These are phyloP conservation scores for Brachypteracias leptosomus DNA, from an alignment of 2,113 vertebrate genomes.

Conservation along the genomic window DNA sequence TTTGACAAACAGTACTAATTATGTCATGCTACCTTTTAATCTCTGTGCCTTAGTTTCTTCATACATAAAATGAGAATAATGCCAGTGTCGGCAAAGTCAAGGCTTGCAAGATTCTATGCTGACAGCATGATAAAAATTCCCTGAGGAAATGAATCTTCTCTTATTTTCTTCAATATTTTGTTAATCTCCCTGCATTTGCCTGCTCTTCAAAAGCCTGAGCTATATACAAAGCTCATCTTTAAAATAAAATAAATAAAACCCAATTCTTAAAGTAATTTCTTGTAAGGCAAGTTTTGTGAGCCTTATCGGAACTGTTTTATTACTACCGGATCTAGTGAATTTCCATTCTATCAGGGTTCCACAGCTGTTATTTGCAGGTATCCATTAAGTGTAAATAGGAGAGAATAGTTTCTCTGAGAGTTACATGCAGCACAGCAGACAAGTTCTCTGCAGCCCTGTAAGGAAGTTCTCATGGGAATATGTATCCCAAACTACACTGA, in stretches of 20 bases:
- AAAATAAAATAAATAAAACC: not conserved
- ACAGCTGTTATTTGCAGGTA: not conserved
- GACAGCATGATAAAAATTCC: not conserved
- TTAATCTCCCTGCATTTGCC: not conserved
- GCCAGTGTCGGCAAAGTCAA: not conserved
- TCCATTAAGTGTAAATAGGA: not conserved
- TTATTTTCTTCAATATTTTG: not conserved
- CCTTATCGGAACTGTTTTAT: not conserved
- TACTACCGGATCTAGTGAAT: not conserved
- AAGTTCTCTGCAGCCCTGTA: not conserved
- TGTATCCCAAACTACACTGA: not conserved
- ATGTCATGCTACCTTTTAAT: not conserved
- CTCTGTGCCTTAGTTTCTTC: not conserved
- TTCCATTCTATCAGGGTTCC: not conserved
- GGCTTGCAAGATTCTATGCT: not conserved
- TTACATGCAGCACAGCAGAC: fast-evolving
- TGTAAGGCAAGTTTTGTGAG: not conserved
- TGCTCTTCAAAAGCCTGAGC: not conserved
- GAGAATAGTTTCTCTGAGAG: not conserved
- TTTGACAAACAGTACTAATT: not conserved
- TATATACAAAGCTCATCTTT: not conserved
- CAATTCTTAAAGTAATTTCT: not conserved
- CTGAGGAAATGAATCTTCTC: not conserved
- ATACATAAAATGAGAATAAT: not conserved
- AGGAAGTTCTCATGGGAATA: not conserved